Evolutionary conservation across 2,888 invertebrate species (phyloP).

Genomic region (Drosophila ezoana): DNA sequence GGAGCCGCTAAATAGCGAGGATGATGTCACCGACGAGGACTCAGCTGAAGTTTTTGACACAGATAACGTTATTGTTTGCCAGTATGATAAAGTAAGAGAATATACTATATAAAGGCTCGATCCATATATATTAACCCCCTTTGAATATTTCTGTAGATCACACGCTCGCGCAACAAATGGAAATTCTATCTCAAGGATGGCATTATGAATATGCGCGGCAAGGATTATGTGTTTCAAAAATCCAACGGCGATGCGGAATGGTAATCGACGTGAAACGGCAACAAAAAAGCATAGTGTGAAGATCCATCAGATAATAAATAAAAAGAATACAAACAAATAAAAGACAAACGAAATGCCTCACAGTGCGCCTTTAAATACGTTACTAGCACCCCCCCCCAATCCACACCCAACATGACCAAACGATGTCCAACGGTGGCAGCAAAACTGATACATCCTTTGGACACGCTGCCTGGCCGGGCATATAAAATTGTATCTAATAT

Average conservation of each 20-base stretch:
- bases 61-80: slow-evolving; percentile 99
- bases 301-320: slow-evolving; percentile 12
- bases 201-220: slow-evolving; percentile 99
- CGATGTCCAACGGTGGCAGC: slow-evolving; percentile 22
- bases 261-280: slow-evolving; percentile 86
- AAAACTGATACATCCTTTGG: not conserved
- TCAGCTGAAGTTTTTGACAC: slow-evolving; percentile 98
- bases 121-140: not conserved
- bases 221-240: slow-evolving; percentile 99
- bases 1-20: slow-evolving; percentile 98
- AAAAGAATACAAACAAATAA: slow-evolving; percentile 31
- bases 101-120: too few relatives aligned
- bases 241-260: slow-evolving; percentile 99
- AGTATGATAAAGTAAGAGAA: slow-evolving; percentile 95
- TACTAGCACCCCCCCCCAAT: slow-evolving; percentile 21
- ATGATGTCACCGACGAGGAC: slow-evolving; percentile 99
- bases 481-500: slow-evolving; percentile 23
- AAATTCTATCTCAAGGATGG: slow-evolving; percentile 99
- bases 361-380: slow-evolving; percentile 50
- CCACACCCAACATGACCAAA: slow-evolving; percentile 23
- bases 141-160: slow-evolving; percentile 88
- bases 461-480: slow-evolving; percentile 22
- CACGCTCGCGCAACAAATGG: slow-evolving; percentile 99
- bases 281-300: slow-evolving; percentile 32
- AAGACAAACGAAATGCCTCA: slow-evolving; percentile 64